Conservation (phyloP, 2,113 vertebrate species). For the zebrafish (Danio rerio) region DNA sequence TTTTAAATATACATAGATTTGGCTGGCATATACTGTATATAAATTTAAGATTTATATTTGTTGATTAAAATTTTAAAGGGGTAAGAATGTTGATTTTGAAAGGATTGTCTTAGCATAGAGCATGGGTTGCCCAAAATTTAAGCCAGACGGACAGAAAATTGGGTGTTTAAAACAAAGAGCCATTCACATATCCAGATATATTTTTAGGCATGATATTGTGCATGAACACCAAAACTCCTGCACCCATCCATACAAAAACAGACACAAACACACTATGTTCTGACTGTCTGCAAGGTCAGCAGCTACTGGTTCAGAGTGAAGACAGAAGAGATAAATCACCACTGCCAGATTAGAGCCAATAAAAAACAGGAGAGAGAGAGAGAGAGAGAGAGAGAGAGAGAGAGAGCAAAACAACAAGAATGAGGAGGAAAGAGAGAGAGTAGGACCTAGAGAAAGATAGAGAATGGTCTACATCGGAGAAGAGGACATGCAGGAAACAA, state of each 20-base stretch:
- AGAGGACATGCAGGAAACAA: conserved; percentile 48
- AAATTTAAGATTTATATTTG: too few relatives aligned
- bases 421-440: neutral
- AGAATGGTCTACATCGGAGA: conserved; percentile 45
- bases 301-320: conserved; percentile 50
- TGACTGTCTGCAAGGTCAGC: conserved; percentile 52
- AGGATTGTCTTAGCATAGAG: too few relatives aligned
- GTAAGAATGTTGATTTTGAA: too few relatives aligned
- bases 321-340: conserved; percentile 60
- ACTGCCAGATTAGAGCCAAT: conserved; percentile 58
- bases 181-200: neutral
- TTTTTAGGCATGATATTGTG: neutral
- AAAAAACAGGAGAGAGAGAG: conserved; percentile 34
- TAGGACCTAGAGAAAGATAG: conserved; percentile 47
- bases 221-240: neutral
- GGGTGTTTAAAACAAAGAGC: neutral
- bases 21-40: too few relatives aligned
- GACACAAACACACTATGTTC: conserved; percentile 21
- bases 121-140: too few relatives aligned
- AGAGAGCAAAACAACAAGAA: neutral
- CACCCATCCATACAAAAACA: conserved; percentile 29
- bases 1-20: too few relatives aligned
- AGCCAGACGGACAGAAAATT: too few relatives aligned
- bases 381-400: neutral
- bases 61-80: too few relatives aligned